phyloP scores from a whole-genome alignment of 2,888 invertebrate species.

The Phoenoteleia sp. region DNA sequence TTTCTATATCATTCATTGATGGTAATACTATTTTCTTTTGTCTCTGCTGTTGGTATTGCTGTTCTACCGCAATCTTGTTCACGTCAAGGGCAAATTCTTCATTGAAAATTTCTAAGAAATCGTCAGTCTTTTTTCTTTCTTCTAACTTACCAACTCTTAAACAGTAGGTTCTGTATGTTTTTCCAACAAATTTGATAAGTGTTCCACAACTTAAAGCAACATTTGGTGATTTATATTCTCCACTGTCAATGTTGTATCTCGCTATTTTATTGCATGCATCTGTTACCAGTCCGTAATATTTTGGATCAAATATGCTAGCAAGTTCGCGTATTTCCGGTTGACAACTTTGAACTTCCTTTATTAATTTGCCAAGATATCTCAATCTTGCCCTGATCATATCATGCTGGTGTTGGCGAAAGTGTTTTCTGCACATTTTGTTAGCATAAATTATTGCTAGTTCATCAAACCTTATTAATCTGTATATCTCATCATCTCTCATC shows the following conservation, averaged over 20 bases:
- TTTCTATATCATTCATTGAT: slow-evolving; percentile 30
- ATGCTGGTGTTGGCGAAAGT: not conserved
- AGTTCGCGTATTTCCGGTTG: not conserved
- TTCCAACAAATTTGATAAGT: slow-evolving; percentile 7
- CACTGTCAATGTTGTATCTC: not conserved
- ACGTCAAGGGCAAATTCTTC: slow-evolving; percentile 25
- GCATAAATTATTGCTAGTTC: not conserved
- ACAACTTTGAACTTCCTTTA: not conserved
- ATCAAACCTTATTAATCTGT: not conserved
- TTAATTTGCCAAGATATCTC: not conserved
- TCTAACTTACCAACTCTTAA: too few relatives aligned
- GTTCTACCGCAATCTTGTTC: slow-evolving; percentile 26
- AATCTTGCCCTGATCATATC: not conserved
- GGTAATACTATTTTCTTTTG: slow-evolving; percentile 28
- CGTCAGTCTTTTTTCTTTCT: not conserved
- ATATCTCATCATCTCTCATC: not conserved
- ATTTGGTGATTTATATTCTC: not conserved
- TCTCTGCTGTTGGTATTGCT: not conserved
- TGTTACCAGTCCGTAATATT: not conserved
- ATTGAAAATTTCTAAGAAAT: too few relatives aligned
- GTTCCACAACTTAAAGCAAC: slow-evolving; percentile 15
- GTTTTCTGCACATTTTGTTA: not conserved
- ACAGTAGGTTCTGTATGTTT: not conserved
- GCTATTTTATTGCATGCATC: not conserved
- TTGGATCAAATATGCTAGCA: not conserved